Base-by-base conservation (phyloP, 2,888 invertebrate genomes). In the Cephus pulcher region DNA sequence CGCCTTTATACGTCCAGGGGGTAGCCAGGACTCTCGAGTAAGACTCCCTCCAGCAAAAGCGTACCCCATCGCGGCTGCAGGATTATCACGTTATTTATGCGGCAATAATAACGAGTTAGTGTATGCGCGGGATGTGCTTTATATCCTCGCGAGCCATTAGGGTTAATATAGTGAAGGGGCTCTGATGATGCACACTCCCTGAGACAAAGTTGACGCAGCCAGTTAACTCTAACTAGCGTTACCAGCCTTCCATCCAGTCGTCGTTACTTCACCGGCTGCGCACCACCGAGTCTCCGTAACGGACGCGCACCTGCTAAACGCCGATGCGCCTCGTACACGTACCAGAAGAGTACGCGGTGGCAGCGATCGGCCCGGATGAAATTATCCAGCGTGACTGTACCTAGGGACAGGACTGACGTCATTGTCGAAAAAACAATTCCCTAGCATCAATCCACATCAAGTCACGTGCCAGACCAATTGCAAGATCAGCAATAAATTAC, bases 71-170 rank as follows among this genome's bases (percentile, higher is more conserved):
- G 74, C 37, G 76, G 69, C 35, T 74, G 84, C 84, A 83, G 90
- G 91, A 91, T 91, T 91, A 91, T 91, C 91, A 86, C 88, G 90
- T 91, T 91, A 91, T 91, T 91, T 91, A 91, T 91, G 89, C 89
- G 89, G 90, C 89, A 90, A 91, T 91, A 91, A 91, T 91, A 91
- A 91, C 90, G 91, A 91, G 89, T 89, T 90, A 89, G 88, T 89
- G 84, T 90, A 90, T 89, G 89, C 91, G 89, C 90, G 88, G 91
- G 91, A 90, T 91, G 90, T 90, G 90, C 90, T 91, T 91, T 91
- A 91, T 91, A 89, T 89, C 88, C 88, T 89, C 86, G 90, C 88
- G 86, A 90, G 86, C 90, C 91, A 90, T 91, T 91, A 91, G 89
- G 90, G 91, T 90, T 91, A 91, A 90, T 90, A 90, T 89, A 90